Evolutionary conservation across 2,113 vertebrate genomes (phyloP), one percentile per base, ranked within the genome.

Genomic region (Microtus pennsylvanicus): DNA sequence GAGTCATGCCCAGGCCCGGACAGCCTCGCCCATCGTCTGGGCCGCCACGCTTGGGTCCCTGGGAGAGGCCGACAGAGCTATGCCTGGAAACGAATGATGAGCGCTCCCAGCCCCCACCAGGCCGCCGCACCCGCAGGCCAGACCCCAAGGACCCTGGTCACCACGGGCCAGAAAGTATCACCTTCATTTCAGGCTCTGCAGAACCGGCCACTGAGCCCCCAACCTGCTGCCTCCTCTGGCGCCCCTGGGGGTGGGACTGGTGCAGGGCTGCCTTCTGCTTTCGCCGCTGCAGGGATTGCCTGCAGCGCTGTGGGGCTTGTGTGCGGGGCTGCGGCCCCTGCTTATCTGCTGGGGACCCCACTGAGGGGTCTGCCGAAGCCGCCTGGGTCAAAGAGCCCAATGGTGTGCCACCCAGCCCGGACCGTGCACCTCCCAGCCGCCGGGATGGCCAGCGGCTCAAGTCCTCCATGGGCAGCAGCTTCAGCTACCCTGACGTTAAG

Each of bases 401-500:
- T 0, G 99, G 99, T 61, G 93, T 98, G 28, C 98, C 98, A 47
- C 98, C 99, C 0, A 99, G 99, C 97, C 99, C 99, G 0, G 93
- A 98, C 47, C 98, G 81, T 0, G 89, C 93, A 47, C 92, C 99
- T n/a, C 97, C 98, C 0, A 19, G 98, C 45, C 99, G 99, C 96
- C 93, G 98, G 91, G 98, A 97, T 0, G 96, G 98, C n/a, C 99
- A 98, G 69, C 98, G 98, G 96, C 97, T 98, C 97, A 99, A 99
- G 65, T 97, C 97, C 26, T 76, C 89, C 45, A 96, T 98, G 95
- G 98, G 98, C 5, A 99, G 98, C 98, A 99, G 99, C 97, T 99
- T 99, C 98, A 99, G 99, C 63, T 99, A 99, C 98, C 98, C 97
- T 0, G 99, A 99, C 0, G 99, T 99, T 92, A 99, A 99, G 96